Percentiles rank a stretch among this genome's conserved stretches.
These are phyloP conservation scores for Napeogenes sylphis DNA, from an alignment of 2,888 invertebrate species.

Conservation along the genomic window DNA sequence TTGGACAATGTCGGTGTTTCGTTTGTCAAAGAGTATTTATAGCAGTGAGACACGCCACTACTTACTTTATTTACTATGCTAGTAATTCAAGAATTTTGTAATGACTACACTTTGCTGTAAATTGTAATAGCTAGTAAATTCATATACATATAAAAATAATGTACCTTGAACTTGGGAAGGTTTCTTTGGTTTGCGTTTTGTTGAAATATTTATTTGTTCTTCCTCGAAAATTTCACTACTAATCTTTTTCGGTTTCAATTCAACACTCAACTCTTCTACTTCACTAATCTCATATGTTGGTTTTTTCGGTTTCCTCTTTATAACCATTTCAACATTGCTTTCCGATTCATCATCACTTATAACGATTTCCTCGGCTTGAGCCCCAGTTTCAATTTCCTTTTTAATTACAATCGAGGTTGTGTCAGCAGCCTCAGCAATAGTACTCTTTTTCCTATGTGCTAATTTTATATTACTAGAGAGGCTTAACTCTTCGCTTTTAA, in stretches of 20 bases:
- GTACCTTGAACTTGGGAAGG: conserved; percentile 82
- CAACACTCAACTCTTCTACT: conserved; percentile 79
- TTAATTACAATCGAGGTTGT: conserved; percentile 82
- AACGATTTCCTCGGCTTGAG: conserved; percentile 81
- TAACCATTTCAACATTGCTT: conserved; percentile 75
- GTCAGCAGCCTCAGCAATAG: conserved; percentile 81
- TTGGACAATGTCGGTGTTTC: too few species aligned
- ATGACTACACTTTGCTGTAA: too few species aligned
- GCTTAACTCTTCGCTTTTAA: conserved; percentile 84
- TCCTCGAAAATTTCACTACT: conserved; percentile 76
- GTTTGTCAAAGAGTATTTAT: too few species aligned
- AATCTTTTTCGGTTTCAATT: conserved; percentile 68
- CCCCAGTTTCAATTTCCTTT: conserved; percentile 81
- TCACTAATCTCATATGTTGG: conserved; percentile 79
- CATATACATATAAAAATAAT: conserved; percentile 12
- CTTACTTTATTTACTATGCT: too few species aligned
- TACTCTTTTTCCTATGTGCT: conserved; percentile 79
- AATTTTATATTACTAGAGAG: conserved; percentile 84
- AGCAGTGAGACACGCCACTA: too few species aligned
- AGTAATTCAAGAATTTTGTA: too few species aligned
- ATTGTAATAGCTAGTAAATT: neutral
- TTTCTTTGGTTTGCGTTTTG: conserved; percentile 81
- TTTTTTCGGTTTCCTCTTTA: conserved; percentile 73
- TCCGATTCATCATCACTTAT: conserved; percentile 80
- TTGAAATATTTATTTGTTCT: conserved; percentile 82